Evolutionary conservation across 2,113 vertebrate species (phyloP).

Genomic region (Misgurnus anguillicaudatus): DNA sequence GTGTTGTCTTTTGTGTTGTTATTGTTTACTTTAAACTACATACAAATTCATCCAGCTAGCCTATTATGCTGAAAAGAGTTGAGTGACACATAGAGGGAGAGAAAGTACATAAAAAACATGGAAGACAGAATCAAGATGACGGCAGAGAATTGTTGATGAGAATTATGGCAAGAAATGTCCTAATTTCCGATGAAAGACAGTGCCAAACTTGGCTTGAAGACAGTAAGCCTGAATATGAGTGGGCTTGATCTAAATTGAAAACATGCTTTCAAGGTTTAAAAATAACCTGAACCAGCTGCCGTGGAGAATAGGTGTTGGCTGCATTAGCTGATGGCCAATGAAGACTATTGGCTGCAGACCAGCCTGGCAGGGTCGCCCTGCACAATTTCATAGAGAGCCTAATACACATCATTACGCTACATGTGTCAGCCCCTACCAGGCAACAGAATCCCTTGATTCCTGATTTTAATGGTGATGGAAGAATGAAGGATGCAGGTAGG

Average conservation of each 20-base stretch:
- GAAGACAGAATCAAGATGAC: background rate
- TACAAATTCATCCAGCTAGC: too few relatives aligned
- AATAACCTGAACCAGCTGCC: conserved; percentile 39
- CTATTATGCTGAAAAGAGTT: too few relatives aligned
- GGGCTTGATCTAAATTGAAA: conserved; percentile 28
- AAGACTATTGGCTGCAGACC: conserved; percentile 12
- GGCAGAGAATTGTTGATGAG: background rate
- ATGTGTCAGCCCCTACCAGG: background rate
- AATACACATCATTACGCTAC: conserved; percentile 22
- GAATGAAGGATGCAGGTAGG: background rate
- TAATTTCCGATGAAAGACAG: conserved; percentile 5
- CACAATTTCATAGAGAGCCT: background rate
- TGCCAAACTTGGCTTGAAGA: conserved; percentile 10
- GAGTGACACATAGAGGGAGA: background rate
- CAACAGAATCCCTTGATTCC: conserved; percentile 3
- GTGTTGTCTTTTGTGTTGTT: too few relatives aligned
- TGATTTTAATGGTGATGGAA: background rate
- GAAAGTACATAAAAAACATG: background rate
- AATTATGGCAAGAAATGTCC: background rate
- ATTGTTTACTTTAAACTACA: too few relatives aligned
- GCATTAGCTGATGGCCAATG: conserved; percentile 29
- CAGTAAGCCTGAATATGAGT: background rate
- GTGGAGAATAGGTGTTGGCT: conserved; percentile 9
- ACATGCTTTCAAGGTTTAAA: conserved; percentile 42
- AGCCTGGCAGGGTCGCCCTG: conserved; percentile 13